A percentile compares a stretch with the other conserved stretches of the same genome.
Conservation (phyloP, 2,888 invertebrate species). For the Lutraria lutraria region DNA sequence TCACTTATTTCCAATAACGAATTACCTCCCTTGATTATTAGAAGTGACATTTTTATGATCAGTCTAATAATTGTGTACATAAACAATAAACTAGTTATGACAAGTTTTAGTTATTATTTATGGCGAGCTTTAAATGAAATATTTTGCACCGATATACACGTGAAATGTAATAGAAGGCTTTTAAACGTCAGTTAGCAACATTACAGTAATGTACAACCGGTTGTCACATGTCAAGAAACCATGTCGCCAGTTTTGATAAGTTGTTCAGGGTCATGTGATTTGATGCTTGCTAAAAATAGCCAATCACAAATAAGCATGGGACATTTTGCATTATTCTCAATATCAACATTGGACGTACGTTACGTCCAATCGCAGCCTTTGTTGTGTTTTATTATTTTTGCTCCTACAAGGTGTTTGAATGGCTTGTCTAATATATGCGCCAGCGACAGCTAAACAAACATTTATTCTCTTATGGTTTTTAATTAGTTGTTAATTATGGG, state of each 20-base stretch:
- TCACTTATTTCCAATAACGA: background rate
- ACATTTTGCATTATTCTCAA: background rate
- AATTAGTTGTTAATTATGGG: too few relatives aligned
- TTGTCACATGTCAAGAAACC: constrained; percentile 53
- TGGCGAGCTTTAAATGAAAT: constrained; percentile 31
- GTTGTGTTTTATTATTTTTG: background rate
- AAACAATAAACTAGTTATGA: constrained; percentile 29
- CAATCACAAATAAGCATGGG: constrained; percentile 33
- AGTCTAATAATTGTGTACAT: constrained; percentile 20
- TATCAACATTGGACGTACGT: background rate
- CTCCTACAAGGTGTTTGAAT: background rate
- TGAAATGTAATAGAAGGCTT: constrained; percentile 51
- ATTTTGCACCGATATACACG: constrained; percentile 43
- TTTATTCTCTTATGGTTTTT: background rate
- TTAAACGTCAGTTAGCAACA: constrained; percentile 49
- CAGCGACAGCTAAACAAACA: background rate
- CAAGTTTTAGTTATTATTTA: constrained; percentile 33
- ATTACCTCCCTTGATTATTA: constrained; percentile 27
- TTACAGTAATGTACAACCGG: constrained; percentile 52
- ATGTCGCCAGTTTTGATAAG: constrained; percentile 58
- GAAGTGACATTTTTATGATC: constrained; percentile 1
- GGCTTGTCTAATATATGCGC: background rate
- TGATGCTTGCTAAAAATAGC: constrained; percentile 6
- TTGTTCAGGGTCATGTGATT: constrained; percentile 47
- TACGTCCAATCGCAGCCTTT: background rate